Base-by-base conservation (phyloP, 2,113 vertebrate species). In the Anarrhichthys ocellatus region DNA sequence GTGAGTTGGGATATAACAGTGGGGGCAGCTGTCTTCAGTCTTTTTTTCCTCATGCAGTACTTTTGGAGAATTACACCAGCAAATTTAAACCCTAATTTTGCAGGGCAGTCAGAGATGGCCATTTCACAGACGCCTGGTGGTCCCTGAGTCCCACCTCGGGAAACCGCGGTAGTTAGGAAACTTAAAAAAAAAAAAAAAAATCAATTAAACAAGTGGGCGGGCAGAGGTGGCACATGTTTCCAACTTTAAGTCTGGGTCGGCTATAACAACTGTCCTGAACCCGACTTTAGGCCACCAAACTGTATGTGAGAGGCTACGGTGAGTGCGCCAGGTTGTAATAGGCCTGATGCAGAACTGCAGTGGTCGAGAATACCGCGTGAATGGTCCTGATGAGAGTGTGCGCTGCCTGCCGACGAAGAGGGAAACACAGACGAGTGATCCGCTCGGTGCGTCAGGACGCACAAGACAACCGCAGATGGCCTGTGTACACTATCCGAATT, bases 301-400 rank as follows among this genome's bases (percentile, higher is more conserved):
- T 78, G 36, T 75, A 27, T 62, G 81, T 74, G 77, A 84, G 81
- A 76, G 76, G 65, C 71, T 58, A 58, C 73, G 85, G 85, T 82
- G 73, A 79, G 82, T 81, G 78, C 70, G 81, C 80, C 24, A 9
- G 34, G 74, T 73, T 59, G 87, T 71, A 82, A 88, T 77, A 78
- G 86, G 81, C 81, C 84, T 73, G 76, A 73, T 83, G 81, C 78
- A 87, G 73, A 85, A 34, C 81, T 88, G 89, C 81, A 85, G 89
- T 64, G 81, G 79, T 65, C 74, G 84, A 67, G 81, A 50, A 22
- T 13, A 74, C 42, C 32, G 76, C 69, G 80, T 82, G 86, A 86
- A 73, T 83, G 91, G 92, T 94, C 82, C 89, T 93, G 92, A 93
- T 91, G 89, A 91, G 91, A 91, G 92, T 87, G 90, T 65, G 87